Base-by-base conservation (phyloP, 2,888 invertebrate species). In the Crocallis elinguaria region DNA sequence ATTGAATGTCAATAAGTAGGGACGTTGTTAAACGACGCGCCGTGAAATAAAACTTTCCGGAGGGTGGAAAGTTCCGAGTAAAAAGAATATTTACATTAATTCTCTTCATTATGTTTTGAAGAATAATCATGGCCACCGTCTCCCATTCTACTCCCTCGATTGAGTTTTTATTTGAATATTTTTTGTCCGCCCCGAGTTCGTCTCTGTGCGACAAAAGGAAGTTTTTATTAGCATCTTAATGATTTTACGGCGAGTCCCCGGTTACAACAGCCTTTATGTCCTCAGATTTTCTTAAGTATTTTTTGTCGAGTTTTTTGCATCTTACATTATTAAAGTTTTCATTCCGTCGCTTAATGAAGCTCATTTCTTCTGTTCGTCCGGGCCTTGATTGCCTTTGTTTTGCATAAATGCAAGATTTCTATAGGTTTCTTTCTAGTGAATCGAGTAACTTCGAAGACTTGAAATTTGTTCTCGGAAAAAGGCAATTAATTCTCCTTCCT, bases 181-280 rank as follows among this genome's bases (percentile, higher is more conserved):
- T 89, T 84, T 87, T 85, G 76, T 72, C 75, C 74, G 79, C 78
- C 77, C 79, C 66, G 78, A 85, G 87, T 88, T 85, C 86, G 85
- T 84, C 86, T 84, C 87, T 83, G 86, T 75, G 82, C 81, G 79
- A 90, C 90, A 90, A 90, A 90, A 91, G 91, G 88, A 92, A 91
- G 92, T 91, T 92, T 92, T 92, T 92, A 92, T 92, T 92, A 92
- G 92, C 92, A 92, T 92, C 92, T 92, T 92, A 92, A 92, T 92
- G 92, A 92, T 92, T 92, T 92, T 92, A 92, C 92, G 91, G 89
- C 86, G 84, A 84, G 86, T 86, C 88, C 88, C 88, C 86, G 85
- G 88, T 91, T 91, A 91, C 90, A 90, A 88, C 88, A 88, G 90
- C 88, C 91, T 91, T 91, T 91, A 91, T 91, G 91, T 90, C 89